These are phyloP conservation scores for Alaudala cheleensis DNA, from an alignment of 2,113 vertebrate species.

Conservation along the genomic window DNA sequence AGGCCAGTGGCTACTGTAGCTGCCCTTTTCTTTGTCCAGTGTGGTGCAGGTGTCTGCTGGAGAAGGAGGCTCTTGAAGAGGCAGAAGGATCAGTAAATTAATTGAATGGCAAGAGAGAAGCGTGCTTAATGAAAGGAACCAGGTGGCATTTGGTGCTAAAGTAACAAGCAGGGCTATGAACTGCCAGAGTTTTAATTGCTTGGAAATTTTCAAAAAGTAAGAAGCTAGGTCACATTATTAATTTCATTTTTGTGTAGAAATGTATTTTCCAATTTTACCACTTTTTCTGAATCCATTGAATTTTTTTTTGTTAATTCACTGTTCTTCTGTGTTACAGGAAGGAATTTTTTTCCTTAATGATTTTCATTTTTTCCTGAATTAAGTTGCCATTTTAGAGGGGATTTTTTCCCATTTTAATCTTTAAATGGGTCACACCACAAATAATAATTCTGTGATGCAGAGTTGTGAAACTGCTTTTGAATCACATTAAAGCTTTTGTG, in stretches of 20 bases:
- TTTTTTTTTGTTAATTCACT: not conserved
- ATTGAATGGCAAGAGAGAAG: not conserved
- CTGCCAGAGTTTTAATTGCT: not conserved
- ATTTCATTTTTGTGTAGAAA: not conserved
- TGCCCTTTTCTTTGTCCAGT: not conserved
- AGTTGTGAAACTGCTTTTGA: not conserved
- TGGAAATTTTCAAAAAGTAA: not conserved
- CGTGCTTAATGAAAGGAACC: slow-evolving; percentile 9
- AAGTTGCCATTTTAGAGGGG: not conserved
- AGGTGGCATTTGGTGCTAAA: not conserved
- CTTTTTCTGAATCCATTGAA: not conserved
- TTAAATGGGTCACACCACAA: not conserved
- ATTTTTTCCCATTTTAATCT: not conserved
- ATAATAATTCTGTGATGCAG: not conserved
- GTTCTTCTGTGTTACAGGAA: not conserved
- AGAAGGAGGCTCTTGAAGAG: not conserved
- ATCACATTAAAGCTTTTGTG: not conserved
- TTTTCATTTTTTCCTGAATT: not conserved
- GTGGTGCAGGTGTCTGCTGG: not conserved
- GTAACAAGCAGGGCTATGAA: not conserved
- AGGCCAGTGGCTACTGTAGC: not conserved
- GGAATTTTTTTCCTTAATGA: not conserved
- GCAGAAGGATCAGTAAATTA: not conserved
- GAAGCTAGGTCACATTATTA: not conserved
- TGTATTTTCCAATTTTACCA: not conserved